Percentiles rank a stretch among this genome's conserved stretches.
Evolutionary conservation across 2,797 vertebrate genomes (phyloP).

Genomic region (Pseudochaenichthys georgianus): DNA sequence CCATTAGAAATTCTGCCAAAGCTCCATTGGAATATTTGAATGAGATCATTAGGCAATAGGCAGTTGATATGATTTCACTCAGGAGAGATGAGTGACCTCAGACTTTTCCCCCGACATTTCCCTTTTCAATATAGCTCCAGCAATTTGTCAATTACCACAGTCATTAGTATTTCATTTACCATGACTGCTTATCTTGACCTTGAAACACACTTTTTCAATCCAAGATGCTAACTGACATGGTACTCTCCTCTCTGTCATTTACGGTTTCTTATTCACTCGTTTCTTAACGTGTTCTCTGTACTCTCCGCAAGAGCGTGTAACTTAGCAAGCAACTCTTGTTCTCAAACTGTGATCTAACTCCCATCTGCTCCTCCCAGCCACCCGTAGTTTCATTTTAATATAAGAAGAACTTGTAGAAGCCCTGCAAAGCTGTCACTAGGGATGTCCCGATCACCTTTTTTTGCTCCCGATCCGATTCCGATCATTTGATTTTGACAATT

Average conservation of each 20-base stretch:
- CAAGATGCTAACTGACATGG: conserved; percentile 27
- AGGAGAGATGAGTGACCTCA: conserved; percentile 63
- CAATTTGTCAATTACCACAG: conserved; percentile 67
- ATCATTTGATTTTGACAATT: too few relatives aligned
- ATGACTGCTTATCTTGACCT: conserved; percentile 72
- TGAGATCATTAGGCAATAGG: conserved; percentile 62
- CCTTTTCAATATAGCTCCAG: conserved; percentile 46
- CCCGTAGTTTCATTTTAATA: conserved; percentile 45
- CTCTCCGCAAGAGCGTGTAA: conserved; percentile 35
- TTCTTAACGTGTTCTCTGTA: conserved; percentile 35
- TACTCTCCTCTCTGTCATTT: conserved; percentile 12
- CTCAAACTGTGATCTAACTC: conserved; percentile 50
- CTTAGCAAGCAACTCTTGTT: conserved; percentile 30
- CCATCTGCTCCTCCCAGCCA: conserved; percentile 30
- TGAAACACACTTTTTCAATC: conserved; percentile 59
- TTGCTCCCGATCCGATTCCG: too few relatives aligned
- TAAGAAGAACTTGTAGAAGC: conserved; percentile 26
- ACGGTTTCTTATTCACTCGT: conserved; percentile 35
- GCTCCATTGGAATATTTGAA: conserved; percentile 57
- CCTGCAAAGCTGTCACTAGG: too few relatives aligned
- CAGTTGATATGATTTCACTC: conserved; percentile 66
- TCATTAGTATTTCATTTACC: conserved; percentile 72
- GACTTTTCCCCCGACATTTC: conserved; percentile 50
- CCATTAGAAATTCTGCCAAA: conserved; percentile 57
- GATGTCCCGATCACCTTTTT: too few relatives aligned